Evolutionary conservation across 2,113 vertebrate genomes (phyloP).

Genomic region (Ameiurus melas): DNA sequence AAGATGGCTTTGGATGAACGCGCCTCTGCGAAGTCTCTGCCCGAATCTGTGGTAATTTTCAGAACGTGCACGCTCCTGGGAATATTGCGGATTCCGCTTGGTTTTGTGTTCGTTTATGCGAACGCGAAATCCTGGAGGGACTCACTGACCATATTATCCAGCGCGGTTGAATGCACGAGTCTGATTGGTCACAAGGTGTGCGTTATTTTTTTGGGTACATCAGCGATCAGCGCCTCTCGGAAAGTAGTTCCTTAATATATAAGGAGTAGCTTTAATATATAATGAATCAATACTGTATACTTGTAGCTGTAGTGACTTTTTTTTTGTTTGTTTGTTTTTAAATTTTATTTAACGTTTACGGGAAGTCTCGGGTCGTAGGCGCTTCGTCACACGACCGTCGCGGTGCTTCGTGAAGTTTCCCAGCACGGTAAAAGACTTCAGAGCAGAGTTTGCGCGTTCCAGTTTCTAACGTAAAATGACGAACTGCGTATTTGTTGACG

Average conservation of each 20-base stretch:
- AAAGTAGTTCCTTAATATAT: neutral
- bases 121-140: no score
- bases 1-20: no score
- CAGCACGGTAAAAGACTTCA: neutral
- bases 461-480: neutral
- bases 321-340: neutral
- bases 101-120: no score
- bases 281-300: neutral
- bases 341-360: neutral
- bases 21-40: no score
- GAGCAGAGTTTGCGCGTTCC: neutral
- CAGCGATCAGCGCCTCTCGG: neutral
- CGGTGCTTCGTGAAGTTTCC: neutral
- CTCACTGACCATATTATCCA: neutral
- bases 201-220: no score
- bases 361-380: neutral
- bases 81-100: no score
- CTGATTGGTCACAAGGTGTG: neutral
- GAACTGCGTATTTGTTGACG: neutral
- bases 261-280: neutral
- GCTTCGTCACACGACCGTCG: neutral
- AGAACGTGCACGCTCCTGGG: no score
- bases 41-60: no score
- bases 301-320: neutral
- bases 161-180: neutral